phyloP scores from a whole-genome alignment of 2,888 invertebrate species.

The Eupeodes luniger region DNA sequence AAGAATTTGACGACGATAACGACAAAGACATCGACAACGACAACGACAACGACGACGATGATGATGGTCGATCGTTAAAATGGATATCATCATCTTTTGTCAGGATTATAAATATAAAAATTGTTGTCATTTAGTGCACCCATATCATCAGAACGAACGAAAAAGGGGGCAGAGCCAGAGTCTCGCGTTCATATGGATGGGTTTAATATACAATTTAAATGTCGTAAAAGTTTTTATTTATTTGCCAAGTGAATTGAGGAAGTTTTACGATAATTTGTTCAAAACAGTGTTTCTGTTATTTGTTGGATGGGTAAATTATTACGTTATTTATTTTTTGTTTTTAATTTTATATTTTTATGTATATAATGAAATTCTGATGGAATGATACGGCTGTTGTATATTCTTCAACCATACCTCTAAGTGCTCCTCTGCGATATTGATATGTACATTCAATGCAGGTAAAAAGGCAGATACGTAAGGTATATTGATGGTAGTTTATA shows the following conservation, averaged over 20 bases:
- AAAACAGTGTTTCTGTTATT: neutral
- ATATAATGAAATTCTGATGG: conserved; percentile 16
- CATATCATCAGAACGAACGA: neutral
- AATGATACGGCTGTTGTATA: conserved; percentile 2
- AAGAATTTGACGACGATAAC: conserved; percentile 19
- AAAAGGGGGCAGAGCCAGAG: neutral
- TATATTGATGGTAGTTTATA: too few species aligned
- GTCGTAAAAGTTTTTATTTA: conserved; percentile 73
- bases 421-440: too few species aligned
- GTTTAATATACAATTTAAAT: conserved; percentile 67
- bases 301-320: conserved; percentile 22
- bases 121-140: conserved; percentile 29
- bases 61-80: conserved; percentile 62
- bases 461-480: too few species aligned
- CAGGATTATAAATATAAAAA: conserved; percentile 68
- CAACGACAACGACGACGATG: neutral
- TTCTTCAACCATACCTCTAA: too few species aligned
- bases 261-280: conserved; percentile 69
- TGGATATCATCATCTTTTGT: conserved; percentile 74
- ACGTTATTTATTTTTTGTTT: neutral
- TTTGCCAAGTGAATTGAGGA: conserved; percentile 73
- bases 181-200: neutral
- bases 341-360: neutral
- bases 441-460: too few species aligned
- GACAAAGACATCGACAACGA: too few species aligned